phyloP scores from a whole-genome alignment of 2,113 vertebrate genomes.

The Cairina moschata region DNA sequence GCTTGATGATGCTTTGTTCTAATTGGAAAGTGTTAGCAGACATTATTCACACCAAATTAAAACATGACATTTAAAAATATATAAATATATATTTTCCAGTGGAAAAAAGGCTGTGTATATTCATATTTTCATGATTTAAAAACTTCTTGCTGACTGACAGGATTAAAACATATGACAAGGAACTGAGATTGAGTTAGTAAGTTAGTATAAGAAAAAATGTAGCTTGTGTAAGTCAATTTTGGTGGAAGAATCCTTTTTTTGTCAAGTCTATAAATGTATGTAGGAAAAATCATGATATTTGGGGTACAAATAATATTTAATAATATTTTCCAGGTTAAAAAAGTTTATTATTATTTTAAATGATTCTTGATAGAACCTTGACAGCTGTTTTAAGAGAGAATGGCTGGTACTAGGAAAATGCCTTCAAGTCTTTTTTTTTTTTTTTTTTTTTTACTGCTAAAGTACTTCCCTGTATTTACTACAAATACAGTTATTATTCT shows the following conservation, averaged over 20 bases:
- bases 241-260: neutral
- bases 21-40: neutral
- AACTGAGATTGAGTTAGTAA: neutral
- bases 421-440: neutral
- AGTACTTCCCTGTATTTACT: neutral
- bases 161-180: neutral
- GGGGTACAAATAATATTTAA: neutral
- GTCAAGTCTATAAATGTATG: neutral
- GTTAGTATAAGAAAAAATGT: neutral
- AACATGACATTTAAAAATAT: neutral
- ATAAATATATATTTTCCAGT: neutral
- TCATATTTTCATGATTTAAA: neutral
- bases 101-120: neutral
- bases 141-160: neutral
- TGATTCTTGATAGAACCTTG: neutral
- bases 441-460: neutral
- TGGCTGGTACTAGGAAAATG: neutral
- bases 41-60: neutral
- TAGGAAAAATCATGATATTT: neutral
- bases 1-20: neutral
- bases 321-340: neutral
- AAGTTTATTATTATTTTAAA: neutral
- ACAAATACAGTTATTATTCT: neutral
- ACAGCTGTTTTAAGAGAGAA: neutral
- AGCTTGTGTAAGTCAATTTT: neutral